These are phyloP conservation scores for Aphaenogaster ashmeadi DNA, from an alignment of 1,140 invertebrate species.

Conservation along the genomic window DNA sequence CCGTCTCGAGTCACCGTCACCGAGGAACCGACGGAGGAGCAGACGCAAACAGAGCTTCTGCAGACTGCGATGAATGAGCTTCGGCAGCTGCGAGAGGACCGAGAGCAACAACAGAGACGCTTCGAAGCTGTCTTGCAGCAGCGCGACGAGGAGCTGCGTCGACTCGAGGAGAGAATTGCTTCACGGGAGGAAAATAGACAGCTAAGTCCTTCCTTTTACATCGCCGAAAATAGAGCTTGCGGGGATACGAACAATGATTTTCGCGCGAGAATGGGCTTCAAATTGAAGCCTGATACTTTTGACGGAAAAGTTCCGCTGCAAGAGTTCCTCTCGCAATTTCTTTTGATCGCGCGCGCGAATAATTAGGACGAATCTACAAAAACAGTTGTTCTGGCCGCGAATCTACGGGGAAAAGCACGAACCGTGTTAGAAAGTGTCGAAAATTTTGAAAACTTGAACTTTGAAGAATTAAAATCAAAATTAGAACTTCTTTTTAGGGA, in stretches of 20 bases:
- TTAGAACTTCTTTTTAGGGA: neutral
- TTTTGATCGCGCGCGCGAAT: constrained; percentile 16
- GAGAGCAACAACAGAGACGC: neutral
- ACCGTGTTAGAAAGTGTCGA: neutral
- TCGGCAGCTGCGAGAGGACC: neutral
- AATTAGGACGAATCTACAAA: neutral
- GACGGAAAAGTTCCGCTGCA: neutral
- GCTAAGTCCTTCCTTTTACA: neutral
- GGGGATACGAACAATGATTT: neutral
- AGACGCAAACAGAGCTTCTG: neutral
- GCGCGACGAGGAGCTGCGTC: neutral
- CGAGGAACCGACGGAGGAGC: neutral
- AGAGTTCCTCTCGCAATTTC: neutral
- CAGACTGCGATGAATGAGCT: neutral
- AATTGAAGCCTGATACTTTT: neutral
- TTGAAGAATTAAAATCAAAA: neutral
- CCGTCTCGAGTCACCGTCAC: neutral
- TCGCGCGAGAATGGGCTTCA: neutral
- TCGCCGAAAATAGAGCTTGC: neutral
- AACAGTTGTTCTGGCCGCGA: neutral
- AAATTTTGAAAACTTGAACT: neutral
- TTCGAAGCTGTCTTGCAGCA: neutral
- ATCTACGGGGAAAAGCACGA: neutral
- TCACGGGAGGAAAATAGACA: neutral
- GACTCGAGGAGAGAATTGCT: neutral